These are phyloP conservation scores for Gerris buenoi DNA, from an alignment of 1,140 invertebrate genomes.

Conservation along the genomic window DNA sequence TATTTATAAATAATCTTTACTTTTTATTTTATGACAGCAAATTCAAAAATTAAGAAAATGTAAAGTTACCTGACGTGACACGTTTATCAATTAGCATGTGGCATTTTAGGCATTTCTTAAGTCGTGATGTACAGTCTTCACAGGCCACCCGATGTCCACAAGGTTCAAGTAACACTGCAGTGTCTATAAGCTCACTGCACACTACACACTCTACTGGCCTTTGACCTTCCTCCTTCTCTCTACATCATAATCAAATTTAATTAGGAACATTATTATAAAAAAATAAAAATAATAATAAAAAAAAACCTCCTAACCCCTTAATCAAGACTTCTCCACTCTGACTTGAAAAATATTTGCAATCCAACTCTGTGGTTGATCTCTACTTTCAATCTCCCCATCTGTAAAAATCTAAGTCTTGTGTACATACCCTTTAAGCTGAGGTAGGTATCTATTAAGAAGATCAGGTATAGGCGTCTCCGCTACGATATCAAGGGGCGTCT, in stretches of 20 bases:
- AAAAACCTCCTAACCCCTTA: no score
- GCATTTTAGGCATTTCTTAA: slow-evolving; percentile 68
- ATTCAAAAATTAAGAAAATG: not conserved
- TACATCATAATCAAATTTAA: not conserved
- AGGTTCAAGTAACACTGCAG: slow-evolving; percentile 50
- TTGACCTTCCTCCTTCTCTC: not conserved
- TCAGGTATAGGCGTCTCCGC: slow-evolving; percentile 27
- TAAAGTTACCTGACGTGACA: slow-evolving; percentile 23
- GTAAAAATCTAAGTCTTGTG: no score
- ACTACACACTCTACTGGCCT: slow-evolving; percentile 47
- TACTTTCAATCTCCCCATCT: no score
- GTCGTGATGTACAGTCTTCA: slow-evolving; percentile 55
- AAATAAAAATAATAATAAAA: no score
- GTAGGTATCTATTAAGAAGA: slow-evolving; percentile 22
- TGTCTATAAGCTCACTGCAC: slow-evolving; percentile 48
- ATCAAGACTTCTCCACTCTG: no score
- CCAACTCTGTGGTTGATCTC: no score
- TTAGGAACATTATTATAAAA: no score
- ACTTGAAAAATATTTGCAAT: no score
- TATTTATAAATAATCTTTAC: no score
- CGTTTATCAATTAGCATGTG: slow-evolving; percentile 41
- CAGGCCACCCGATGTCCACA: slow-evolving; percentile 61
- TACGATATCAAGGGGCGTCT: slow-evolving; percentile 43
- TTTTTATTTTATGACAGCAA: no score
- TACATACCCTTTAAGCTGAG: slow-evolving; percentile 3